These are phyloP conservation scores for Barbus barbus DNA, from an alignment of 2,113 vertebrate genomes.

Conservation along the genomic window DNA sequence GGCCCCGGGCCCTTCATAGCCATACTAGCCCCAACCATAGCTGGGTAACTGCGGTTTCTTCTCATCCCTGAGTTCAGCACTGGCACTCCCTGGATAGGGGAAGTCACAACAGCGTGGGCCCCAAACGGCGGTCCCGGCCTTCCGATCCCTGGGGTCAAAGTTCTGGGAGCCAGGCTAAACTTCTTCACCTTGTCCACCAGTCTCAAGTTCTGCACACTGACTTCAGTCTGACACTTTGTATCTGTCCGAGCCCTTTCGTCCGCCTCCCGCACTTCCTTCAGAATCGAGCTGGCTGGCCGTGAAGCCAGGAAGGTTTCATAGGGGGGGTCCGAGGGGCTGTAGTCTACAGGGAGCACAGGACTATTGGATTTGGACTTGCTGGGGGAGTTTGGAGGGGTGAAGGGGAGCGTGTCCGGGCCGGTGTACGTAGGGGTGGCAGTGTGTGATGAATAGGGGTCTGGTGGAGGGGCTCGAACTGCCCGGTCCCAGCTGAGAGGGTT, in stretches of 20 bases:
- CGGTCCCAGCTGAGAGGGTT: conserved; percentile 90
- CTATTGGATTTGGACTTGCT: conserved; percentile 52
- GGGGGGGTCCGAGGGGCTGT: conserved; percentile 84
- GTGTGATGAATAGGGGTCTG: conserved; percentile 58
- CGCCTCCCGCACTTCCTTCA: conserved; percentile 86
- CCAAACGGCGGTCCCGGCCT: conserved; percentile 77
- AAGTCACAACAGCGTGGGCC: conserved; percentile 70
- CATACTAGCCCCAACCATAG: conserved; percentile 97
- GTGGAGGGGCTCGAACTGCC: conserved; percentile 64
- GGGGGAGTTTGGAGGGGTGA: conserved; percentile 89
- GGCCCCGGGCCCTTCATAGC: conserved; percentile 92
- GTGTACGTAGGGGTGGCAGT: conserved; percentile 66
- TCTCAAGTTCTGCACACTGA: conserved; percentile 86
- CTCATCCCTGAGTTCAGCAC: conserved; percentile 84
- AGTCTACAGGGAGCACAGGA: conserved; percentile 77
- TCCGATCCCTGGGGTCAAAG: conserved; percentile 59
- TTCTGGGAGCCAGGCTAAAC: conserved; percentile 77
- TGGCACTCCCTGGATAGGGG: conserved; percentile 80
- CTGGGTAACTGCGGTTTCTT: conserved; percentile 92
- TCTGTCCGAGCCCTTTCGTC: conserved; percentile 70
- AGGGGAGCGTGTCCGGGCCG: conserved; percentile 79
- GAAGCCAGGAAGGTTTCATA: conserved; percentile 93
- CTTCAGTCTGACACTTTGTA: conserved; percentile 83
- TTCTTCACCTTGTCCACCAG: conserved; percentile 94
- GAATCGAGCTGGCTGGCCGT: conserved; percentile 90